Base-by-base conservation (phyloP, 1,140 invertebrate genomes). In the Meloidogyne exigua region DNA sequence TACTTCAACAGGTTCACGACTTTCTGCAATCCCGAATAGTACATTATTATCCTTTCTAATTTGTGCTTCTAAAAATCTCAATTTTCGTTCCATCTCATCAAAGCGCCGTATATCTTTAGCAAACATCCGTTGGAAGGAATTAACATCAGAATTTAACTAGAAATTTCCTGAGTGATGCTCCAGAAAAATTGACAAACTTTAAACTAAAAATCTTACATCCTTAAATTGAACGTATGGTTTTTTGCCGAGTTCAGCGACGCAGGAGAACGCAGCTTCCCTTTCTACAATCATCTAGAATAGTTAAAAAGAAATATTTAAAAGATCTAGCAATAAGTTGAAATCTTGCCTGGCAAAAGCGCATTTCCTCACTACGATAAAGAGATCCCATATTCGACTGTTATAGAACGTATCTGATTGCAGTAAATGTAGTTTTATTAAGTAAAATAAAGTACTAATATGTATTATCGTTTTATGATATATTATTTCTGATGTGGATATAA, bases 51-150 rank as follows among this genome's bases (percentile, higher is more conserved):
- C 84, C 49, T 87, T 87, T n/a, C 69, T 72, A 63, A 87, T 84
- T 76, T 87, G 86, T 12, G 39, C 72, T 44, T 87, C 86, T 69
- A 87, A 72, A 77, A 87, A 87, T 72, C 84, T 91, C 63, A 96
- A 90, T 87, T 95, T 95, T 57, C 94, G 90, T 88, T 95, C 94
- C 92, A 96, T 93, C 88, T 95, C 94, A 88, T 95, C 93, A 86
- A 93, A 95, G 79, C 93, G 90, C 71, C 93, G 91, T 23, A 95
- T 93, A 88, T 95, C 93, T 82, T 92, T 92, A 11, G 95, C 93
- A 88, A 95, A 95, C 88, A 94, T 95, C 68, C 93, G 90, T 90
- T 95, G 93, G 85, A 95, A 95, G 25, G 92, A 92, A 87, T 94
- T 95, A 32, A 93, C 92, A 77, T 92, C 92, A 44, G 90, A 90